Evolutionary conservation across 53 echinoderm and acorn worm genomes (phyloP).

Genomic region (Arbacia lixula): DNA sequence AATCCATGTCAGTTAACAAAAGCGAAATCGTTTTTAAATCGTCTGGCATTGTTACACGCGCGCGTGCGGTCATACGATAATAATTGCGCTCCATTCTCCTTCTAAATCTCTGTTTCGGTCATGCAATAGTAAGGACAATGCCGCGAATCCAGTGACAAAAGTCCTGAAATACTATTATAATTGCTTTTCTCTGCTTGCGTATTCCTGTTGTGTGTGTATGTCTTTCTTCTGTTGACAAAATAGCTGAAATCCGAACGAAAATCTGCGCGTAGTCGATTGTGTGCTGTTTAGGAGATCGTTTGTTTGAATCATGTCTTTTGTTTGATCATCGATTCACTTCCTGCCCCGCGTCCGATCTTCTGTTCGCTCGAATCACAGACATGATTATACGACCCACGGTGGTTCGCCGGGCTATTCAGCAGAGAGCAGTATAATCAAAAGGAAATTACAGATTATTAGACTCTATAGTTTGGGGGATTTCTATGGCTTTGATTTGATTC

Average conservation of each 20-base stretch:
- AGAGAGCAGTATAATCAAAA: constrained; percentile 21
- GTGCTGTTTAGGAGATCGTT: too few species aligned
- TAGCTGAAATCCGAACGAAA: too few species aligned
- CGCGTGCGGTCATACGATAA: not conserved
- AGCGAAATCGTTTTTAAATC: constrained; percentile 16
- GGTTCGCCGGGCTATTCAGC: constrained; percentile 26
- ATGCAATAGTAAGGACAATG: constrained; percentile 6
- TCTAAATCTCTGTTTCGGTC: not conserved
- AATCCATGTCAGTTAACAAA: not conserved
- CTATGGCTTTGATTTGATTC: constrained; percentile 3
- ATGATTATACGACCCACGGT: too few species aligned
- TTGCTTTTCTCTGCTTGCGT: too few species aligned
- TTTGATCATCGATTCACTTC: constrained; percentile 14
- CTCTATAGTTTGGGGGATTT: constrained; percentile 24
- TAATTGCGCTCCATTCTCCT: constrained; percentile 28
- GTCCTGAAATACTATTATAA: constrained; percentile 6
- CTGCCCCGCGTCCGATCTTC: constrained; percentile 6
- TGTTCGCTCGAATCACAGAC: not conserved
- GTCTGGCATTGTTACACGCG: not conserved
- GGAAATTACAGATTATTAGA: constrained; percentile 41
- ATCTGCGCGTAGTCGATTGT: too few species aligned
- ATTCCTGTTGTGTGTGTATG: too few species aligned
- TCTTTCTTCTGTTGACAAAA: too few species aligned
- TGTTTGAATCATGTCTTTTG: not conserved
- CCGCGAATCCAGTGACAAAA: not conserved